Evolutionary conservation across 2,888 invertebrate species (phyloP).

Genomic region (Eupithecia exiguata): DNA sequence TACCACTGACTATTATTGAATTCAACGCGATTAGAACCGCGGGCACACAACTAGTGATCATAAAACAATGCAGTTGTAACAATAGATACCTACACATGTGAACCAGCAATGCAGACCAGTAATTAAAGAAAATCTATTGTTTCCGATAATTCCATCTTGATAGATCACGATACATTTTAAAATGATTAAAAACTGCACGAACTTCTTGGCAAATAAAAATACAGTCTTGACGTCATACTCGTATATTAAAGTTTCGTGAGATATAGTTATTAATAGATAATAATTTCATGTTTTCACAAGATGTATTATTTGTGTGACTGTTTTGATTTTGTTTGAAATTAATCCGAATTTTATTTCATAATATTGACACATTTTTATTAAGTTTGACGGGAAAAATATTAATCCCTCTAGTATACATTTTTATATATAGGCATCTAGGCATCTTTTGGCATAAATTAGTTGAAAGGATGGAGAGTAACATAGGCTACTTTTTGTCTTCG

Average conservation of each 20-base stretch:
- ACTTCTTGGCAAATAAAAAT: neutral
- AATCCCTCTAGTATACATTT: too few species aligned
- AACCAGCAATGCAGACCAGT: neutral
- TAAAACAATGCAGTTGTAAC: neutral
- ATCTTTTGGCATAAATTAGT: too few species aligned
- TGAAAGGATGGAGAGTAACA: too few species aligned
- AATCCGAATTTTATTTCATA: too few species aligned
- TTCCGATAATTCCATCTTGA: neutral
- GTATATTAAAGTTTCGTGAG: slow-evolving; percentile 1
- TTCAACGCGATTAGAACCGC: neutral
- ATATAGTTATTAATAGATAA: neutral
- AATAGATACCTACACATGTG: neutral
- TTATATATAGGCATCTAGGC: too few species aligned
- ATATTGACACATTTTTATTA: too few species aligned
- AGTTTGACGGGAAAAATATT: too few species aligned
- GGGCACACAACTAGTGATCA: neutral
- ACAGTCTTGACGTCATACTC: neutral
- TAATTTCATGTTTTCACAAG: too few species aligned
- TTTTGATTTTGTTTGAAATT: too few species aligned
- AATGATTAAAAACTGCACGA: neutral
- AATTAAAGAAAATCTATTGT: slow-evolving; percentile 1
- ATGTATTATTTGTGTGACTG: too few species aligned
- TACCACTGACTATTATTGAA: neutral
- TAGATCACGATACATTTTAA: neutral
- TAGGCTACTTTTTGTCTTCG: too few species aligned